Conservation (phyloP, 2,113 vertebrate genomes). For the Labrus mixtus region DNA sequence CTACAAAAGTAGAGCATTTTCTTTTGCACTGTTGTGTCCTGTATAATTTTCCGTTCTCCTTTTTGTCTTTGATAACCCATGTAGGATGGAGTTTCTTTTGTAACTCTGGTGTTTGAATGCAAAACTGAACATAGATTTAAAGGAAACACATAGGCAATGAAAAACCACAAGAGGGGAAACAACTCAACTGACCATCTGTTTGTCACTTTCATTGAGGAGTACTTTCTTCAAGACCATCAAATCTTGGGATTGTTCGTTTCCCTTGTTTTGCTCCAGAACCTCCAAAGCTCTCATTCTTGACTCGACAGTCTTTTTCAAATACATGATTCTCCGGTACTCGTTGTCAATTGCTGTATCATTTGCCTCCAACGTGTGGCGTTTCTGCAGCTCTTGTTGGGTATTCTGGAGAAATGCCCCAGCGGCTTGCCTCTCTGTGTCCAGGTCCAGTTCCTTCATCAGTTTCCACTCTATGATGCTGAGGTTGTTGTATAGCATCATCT, state of each 20-base stretch:
- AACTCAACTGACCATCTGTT: constrained; percentile 84
- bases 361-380: constrained; percentile 74
- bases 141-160: neutral
- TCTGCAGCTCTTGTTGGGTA: constrained; percentile 79
- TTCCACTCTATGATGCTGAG: constrained; percentile 75
- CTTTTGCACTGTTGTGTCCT: too few species aligned
- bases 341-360: constrained; percentile 71
- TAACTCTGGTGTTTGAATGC: too few species aligned
- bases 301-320: constrained; percentile 82
- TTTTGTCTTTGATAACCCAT: too few species aligned
- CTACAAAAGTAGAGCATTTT: too few species aligned
- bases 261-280: constrained; percentile 65
- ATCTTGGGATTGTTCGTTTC: constrained; percentile 51
- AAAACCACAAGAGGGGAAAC: neutral
- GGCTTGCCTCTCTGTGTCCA: constrained; percentile 75
- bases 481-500: constrained; percentile 75
- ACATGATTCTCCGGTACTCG: constrained; percentile 81
- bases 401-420: constrained; percentile 76
- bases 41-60: too few species aligned
- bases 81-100: too few species aligned
- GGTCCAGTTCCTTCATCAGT: constrained; percentile 71
- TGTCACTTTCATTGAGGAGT: constrained; percentile 80
- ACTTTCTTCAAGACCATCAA: constrained; percentile 66
- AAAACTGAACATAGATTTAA: too few species aligned
- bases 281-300: constrained; percentile 78